phyloP scores from a whole-genome alignment of 2,888 invertebrate species.

The Syrphus vitripennis region DNA sequence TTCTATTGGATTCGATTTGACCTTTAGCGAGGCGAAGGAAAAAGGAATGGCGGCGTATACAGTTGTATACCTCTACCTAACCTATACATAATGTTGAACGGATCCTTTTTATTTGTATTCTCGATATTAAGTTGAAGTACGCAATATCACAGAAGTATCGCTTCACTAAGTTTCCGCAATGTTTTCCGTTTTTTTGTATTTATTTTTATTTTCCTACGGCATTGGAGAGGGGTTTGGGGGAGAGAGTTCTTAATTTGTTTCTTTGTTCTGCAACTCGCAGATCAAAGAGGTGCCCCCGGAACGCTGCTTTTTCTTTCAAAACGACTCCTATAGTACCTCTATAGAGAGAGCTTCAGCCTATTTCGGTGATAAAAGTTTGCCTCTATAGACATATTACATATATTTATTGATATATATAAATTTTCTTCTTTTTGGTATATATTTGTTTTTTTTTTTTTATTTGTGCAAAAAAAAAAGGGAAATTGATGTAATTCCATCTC shows the following conservation, averaged over 20 bases:
- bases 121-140: constrained; percentile 61
- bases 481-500: constrained; percentile 59
- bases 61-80: not conserved
- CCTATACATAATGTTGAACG: not conserved
- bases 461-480: not conserved
- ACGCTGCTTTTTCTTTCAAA: not conserved
- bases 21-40: not conserved
- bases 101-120: constrained; percentile 52
- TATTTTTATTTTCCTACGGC: not conserved
- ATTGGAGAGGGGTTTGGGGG: not conserved
- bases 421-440: not conserved
- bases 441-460: not conserved
- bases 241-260: constrained; percentile 13
- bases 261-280: constrained; percentile 15
- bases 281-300: not conserved
- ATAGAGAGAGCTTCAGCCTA: no score
- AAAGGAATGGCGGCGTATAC: not conserved
- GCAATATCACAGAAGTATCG: constrained; percentile 60
- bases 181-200: constrained; percentile 18
- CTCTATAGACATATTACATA: no score
- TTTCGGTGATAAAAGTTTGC: not conserved
- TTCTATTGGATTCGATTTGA: constrained; percentile 23
- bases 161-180: constrained; percentile 35
- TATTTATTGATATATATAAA: no score
- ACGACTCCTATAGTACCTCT: no score